These are phyloP conservation scores for Stichopus horrens DNA, from an alignment of 53 echinoderm and acorn worm genomes.

Conservation along the genomic window DNA sequence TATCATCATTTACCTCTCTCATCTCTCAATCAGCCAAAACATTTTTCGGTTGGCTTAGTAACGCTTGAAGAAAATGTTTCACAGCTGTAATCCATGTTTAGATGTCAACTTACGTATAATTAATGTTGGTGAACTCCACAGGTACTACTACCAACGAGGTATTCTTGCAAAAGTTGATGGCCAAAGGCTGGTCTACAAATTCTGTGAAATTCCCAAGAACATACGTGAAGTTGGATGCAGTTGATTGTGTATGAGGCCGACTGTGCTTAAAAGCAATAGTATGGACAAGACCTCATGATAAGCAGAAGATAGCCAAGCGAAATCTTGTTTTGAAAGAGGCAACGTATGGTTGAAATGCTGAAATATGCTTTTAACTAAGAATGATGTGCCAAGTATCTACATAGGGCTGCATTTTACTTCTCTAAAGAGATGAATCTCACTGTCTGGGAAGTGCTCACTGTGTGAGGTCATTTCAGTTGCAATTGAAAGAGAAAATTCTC, in stretches of 20 bases:
- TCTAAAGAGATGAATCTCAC: no score
- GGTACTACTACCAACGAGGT: conserved; percentile 97
- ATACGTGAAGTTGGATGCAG: conserved; percentile 91
- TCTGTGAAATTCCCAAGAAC: conserved; percentile 99
- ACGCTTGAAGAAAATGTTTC: no score
- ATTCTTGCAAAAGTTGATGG: conserved; percentile 97
- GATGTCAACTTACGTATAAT: no score
- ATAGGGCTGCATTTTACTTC: no score
- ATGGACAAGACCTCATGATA: not conserved
- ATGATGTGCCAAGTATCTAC: conserved; percentile 2
- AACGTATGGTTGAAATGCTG: not conserved
- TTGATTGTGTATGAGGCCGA: conserved; percentile 53
- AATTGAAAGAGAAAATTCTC: no score
- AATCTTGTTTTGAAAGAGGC: not conserved
- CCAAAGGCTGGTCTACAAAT: conserved; percentile 95
- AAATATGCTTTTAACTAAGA: not conserved
- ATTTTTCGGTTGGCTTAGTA: no score
- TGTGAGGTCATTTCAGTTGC: no score
- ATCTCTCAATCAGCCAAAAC: no score
- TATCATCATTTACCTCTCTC: no score
- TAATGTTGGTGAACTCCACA: no score
- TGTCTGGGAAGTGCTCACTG: no score
- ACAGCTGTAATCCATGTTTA: no score
- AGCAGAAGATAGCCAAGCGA: not conserved
- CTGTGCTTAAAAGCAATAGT: not conserved